Evolutionary conservation across 2,113 vertebrate species (phyloP).

Genomic region (Bos indicus): DNA sequence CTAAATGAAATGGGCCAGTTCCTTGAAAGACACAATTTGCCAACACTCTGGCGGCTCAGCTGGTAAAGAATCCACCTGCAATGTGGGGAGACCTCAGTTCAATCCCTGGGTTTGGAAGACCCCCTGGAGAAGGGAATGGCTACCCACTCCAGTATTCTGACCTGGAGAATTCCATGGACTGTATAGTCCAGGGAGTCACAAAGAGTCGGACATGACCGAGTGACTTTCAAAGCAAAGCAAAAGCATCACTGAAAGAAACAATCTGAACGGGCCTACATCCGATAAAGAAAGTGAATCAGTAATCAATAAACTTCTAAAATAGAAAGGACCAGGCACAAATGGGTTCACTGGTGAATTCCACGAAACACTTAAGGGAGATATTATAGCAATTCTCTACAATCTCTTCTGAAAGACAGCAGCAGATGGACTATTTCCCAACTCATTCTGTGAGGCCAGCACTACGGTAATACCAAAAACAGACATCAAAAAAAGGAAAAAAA

Average conservation of each 20-base stretch:
- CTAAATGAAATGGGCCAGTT: not conserved
- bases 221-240: not conserved
- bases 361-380: not conserved
- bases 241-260: not conserved
- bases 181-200: not conserved
- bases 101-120: not conserved
- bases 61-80: not conserved
- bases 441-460: not conserved
- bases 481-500: not conserved
- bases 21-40: not conserved
- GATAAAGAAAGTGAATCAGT: not conserved
- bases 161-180: not conserved
- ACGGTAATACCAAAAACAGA: not conserved
- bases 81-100: not conserved
- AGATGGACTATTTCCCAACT: not conserved
- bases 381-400: not conserved
- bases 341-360: not conserved
- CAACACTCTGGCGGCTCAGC: not conserved
- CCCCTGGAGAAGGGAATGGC: not conserved
- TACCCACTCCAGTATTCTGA: not conserved
- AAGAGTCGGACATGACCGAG: not conserved
- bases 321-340: not conserved
- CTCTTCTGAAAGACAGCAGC: not conserved
- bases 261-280: not conserved
- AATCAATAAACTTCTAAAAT: not conserved